These are phyloP conservation scores for Microcebus lehilahytsara DNA, from an alignment of 2,113 vertebrate species.

Conservation along the genomic window DNA sequence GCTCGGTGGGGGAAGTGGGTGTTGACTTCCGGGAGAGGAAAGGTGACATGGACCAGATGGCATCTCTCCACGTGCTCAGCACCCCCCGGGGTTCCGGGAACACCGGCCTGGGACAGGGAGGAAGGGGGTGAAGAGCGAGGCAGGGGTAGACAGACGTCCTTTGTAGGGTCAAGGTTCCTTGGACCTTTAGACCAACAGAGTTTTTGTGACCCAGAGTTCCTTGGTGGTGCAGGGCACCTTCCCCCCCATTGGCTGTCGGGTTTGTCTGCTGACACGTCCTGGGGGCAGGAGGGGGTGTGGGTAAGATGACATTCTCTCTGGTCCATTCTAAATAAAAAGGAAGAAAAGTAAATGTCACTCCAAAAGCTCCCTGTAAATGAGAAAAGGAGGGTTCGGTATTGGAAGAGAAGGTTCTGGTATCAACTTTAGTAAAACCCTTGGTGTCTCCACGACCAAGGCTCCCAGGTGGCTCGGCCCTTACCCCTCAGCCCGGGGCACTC, in stretches of 20 bases:
- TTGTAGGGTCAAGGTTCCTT: neutral
- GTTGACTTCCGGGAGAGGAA: constrained; percentile 36
- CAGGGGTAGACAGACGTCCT: neutral
- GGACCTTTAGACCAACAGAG: no score
- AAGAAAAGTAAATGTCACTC: constrained; percentile 13
- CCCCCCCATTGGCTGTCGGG: neutral
- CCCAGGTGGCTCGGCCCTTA: neutral
- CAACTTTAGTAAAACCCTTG: neutral
- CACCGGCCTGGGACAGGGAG: neutral
- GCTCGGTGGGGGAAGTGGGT: constrained; percentile 52
- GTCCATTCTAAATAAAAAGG: constrained; percentile 5
- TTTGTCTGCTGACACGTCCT: neutral
- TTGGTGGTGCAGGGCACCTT: neutral
- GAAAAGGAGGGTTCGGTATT: neutral
- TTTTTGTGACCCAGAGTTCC: neutral
- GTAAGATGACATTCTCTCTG: neutral
- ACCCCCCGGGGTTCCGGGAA: neutral
- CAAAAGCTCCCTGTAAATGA: neutral
- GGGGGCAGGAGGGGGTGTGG: accelerated
- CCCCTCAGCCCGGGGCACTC: neutral
- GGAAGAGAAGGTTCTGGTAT: neutral
- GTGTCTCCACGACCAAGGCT: neutral
- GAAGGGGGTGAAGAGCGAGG: neutral
- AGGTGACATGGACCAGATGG: constrained; percentile 26
- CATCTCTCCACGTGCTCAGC: neutral